Conservation (phyloP, 2,797 vertebrate species). For the Rousettus madagascariensis region DNA sequence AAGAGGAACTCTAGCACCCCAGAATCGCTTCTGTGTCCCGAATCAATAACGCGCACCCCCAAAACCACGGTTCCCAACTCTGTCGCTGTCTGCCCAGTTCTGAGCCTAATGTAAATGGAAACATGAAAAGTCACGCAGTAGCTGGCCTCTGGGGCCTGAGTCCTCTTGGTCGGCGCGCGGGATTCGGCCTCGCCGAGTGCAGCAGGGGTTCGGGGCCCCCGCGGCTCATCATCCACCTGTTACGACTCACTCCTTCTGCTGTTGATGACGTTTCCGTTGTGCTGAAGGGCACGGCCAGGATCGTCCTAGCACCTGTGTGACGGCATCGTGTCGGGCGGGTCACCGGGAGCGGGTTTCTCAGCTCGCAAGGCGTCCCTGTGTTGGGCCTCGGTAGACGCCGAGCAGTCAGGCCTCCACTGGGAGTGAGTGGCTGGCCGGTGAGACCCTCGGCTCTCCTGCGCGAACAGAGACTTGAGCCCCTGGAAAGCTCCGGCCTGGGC, state of each 20-base stretch:
- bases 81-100: background rate
- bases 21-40: background rate
- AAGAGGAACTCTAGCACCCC: background rate
- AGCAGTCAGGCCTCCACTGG: accelerated
- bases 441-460: background rate
- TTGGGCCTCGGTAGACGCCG: background rate
- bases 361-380: accelerated
- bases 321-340: background rate
- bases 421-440: background rate
- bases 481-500: background rate
- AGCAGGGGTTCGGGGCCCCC: accelerated
- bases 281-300: background rate
- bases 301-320: accelerated
- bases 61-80: too few relatives aligned
- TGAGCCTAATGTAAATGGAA: too few relatives aligned
- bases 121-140: accelerated
- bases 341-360: accelerated
- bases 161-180: accelerated
- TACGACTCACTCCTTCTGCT: background rate
- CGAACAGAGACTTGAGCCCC: background rate
- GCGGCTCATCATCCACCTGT: accelerated
- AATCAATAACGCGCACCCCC: too few relatives aligned
- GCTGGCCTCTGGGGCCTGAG: accelerated
- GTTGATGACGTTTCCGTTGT: accelerated
- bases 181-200: accelerated